Base-by-base conservation (phyloP, 2,113 vertebrate species). In the Grus americana region DNA sequence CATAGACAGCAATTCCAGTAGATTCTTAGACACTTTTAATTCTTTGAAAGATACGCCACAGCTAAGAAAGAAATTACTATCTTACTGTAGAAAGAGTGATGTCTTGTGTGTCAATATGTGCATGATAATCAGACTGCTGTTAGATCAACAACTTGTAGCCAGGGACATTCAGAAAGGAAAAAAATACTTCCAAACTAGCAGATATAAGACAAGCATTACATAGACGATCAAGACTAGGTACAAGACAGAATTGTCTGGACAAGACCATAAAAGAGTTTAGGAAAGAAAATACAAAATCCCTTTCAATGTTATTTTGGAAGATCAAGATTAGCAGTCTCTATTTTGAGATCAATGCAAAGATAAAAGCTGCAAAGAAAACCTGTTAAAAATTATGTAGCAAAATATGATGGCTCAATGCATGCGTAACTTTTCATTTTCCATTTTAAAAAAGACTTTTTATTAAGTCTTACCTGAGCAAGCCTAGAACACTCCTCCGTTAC, bases 401-500 rank as follows among this genome's bases (percentile, higher is more conserved):
- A 90, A 58, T 8, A 94, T 5, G 40, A 52, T 36, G 30, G 83
- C 21, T 92, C 42, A 75, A 5, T 29, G 12, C n/a, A 82, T 15
- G 13, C 8, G 26, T 23, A 8, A 57, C 17, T 42, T 46, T 79
- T 72, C 6, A 2, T 34, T 86, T 93, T 68, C 63, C 92, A 67
- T 82, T 55, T 44, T 27, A 59, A 71, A 65, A 67, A 70, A 32
- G 9, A 2, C 4, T 93, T 86, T 88, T 63, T 61, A 11, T n/a
- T 44, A 86, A 75, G 15, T 67, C 93, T 97, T 95, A 98, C 98
- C 98, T 98, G 96, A 89, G 86, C 92, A 63, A 99, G 96, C 34
- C 97, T 97, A 85, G 92, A 97, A 96, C 98, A 99, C 95, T 99
- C 99, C 72, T 99, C 97, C 85, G 98, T 98, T 57, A 99, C 95